A percentile compares a stretch with the other conserved stretches of the same genome.
Conservation (phyloP, 2,797 vertebrate genomes). For the Kryptopterus vitreolus region DNA sequence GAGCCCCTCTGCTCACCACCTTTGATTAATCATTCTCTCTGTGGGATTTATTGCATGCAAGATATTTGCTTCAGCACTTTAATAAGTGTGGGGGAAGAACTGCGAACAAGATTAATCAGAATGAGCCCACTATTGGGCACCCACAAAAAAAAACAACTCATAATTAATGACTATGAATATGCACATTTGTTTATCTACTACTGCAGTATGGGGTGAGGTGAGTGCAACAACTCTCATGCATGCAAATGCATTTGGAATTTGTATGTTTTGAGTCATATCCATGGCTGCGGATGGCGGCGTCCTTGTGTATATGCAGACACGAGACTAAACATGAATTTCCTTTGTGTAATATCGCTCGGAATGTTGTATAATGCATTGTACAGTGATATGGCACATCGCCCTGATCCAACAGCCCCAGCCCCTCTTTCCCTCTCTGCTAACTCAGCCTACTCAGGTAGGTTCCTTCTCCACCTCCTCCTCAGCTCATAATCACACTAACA, state of each 20-base stretch:
- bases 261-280: conserved; percentile 22
- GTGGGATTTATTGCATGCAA: conserved; percentile 79
- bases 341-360: background rate
- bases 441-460: conserved; percentile 80
- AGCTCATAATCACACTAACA: conserved; percentile 65
- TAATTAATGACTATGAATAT: conserved; percentile 81
- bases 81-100: conserved; percentile 77
- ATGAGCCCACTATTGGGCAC: conserved; percentile 62
- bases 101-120: conserved; percentile 76
- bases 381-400: conserved; percentile 35
- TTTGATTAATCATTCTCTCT: conserved; percentile 79
- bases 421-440: conserved; percentile 67
- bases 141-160: conserved; percentile 60
- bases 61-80: conserved; percentile 83
- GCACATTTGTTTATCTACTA: conserved; percentile 75
- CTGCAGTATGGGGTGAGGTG: conserved; percentile 39
- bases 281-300: conserved; percentile 26
- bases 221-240: conserved; percentile 27
- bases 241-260: conserved; percentile 10
- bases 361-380: conserved; percentile 43
- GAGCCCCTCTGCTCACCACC: conserved; percentile 69
- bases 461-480: conserved; percentile 54
- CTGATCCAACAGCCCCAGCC: conserved; percentile 16
- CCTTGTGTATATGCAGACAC: conserved; percentile 45
- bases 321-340: background rate